Percentiles rank a stretch among this genome's conserved stretches.
Evolutionary conservation across 2,113 vertebrate genomes (phyloP).

Genomic region (Alectura lathami): DNA sequence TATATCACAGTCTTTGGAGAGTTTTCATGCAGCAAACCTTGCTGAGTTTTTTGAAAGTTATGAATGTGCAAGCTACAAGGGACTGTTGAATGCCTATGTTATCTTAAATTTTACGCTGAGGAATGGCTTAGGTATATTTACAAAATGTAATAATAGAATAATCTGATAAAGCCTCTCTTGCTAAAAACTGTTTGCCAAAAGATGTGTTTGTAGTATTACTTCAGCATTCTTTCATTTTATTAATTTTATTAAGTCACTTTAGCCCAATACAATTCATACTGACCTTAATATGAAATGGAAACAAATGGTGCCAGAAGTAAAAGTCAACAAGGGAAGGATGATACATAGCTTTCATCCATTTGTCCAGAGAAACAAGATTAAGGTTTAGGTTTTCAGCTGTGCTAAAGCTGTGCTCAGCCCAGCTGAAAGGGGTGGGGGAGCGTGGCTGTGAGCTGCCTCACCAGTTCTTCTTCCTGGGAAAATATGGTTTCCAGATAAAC

Average conservation of each 20-base stretch:
- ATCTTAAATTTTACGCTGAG: neutral
- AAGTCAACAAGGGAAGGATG: constrained; percentile 32
- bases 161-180: constrained; percentile 19
- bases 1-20: neutral
- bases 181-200: neutral
- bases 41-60: neutral
- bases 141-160: neutral
- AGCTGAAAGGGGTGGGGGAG: neutral
- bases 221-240: constrained; percentile 18
- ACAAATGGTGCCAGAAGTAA: constrained; percentile 46
- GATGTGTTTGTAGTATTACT: constrained; percentile 15
- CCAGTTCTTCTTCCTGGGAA: neutral
- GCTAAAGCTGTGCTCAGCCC: neutral
- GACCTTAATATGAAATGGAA: constrained; percentile 58
- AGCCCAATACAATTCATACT: constrained; percentile 36
- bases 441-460: neutral
- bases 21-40: neutral
- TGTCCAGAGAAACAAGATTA: constrained; percentile 8
- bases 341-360: neutral
- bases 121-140: constrained; percentile 1
- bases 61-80: neutral
- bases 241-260: constrained; percentile 50
- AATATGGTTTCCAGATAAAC: neutral
- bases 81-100: neutral
- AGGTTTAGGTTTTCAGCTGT: constrained; percentile 18